Base-by-base conservation (phyloP, 2,888 invertebrate species). In the Andrena haemorrhoa region DNA sequence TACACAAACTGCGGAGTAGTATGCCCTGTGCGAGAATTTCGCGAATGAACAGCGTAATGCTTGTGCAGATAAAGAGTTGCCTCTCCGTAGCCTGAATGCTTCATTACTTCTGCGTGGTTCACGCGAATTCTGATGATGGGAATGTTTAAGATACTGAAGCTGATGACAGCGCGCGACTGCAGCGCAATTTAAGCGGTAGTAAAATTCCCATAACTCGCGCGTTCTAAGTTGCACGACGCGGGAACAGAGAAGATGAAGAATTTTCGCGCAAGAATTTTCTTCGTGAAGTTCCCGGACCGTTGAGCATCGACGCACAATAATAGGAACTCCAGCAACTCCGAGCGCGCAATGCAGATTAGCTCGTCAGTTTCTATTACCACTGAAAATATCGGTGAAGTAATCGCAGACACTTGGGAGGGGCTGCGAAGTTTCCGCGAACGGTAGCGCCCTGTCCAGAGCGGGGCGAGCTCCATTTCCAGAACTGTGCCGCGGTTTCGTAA, bases 401-500 rank as follows among this genome's bases (percentile, higher is more conserved):
- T 20, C 51, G 51, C 51, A 2, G 51, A 51, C 20, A 51, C 7
- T 20, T 8, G 8, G 8, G n/a, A 33, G 31, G 7, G 31, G 6
- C 1, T 2, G 31, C 61, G 33, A 20, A 10, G 35, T 53, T 63
- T 53, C 69, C 69, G n/a, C 63, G 31, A 60, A 60, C 47, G 29
- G 66, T 53, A 35, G 35, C 16, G 7, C n/a, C 51, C 41, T 29
- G 8, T 8, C 29, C 7, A 12, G 12, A 26, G 4, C 47, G 7
- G 77, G 16, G 51, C 77, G 76, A 77, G 60, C 49, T 49, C 77
- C 77, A 61, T 65, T 77, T 60, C 51, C 53, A 72, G 66, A 63
- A 71, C 70, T 79, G 41, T 29, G 53, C 63, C 66, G 23, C 12
- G 66, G 56, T 79, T 72, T 80, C 79, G 79, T 65, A 80, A 80